Evolutionary conservation across 2,797 vertebrate genomes (phyloP).

Genomic region (Urocyon cinereoargenteus): DNA sequence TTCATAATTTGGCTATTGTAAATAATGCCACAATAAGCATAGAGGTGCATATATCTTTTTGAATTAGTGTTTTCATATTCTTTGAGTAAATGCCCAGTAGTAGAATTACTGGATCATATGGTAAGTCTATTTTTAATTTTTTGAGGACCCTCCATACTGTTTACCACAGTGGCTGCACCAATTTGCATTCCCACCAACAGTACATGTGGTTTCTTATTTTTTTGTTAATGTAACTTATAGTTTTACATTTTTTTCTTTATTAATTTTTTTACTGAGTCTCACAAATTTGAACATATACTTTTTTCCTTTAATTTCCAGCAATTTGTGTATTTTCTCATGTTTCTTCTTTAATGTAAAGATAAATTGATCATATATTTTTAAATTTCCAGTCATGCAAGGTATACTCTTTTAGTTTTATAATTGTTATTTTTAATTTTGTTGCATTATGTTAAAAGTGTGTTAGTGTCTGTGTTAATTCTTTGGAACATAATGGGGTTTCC

Average conservation of each 20-base stretch:
- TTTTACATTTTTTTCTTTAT: background rate
- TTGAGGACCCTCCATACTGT: background rate
- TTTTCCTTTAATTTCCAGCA: slow-evolving; percentile 20
- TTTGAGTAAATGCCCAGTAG: background rate
- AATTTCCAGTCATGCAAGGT: background rate
- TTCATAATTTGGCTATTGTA: background rate
- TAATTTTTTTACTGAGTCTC: background rate
- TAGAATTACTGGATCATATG: background rate
- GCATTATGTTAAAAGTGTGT: background rate
- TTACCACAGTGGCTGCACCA: background rate
- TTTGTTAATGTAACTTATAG: background rate
- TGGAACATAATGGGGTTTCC: background rate
- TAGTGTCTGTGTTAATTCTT: background rate
- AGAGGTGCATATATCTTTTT: background rate
- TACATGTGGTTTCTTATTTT: background rate
- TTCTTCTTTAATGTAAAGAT: background rate
- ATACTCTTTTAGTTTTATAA: background rate
- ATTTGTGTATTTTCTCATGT: background rate
- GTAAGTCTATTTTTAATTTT: background rate
- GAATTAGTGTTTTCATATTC: background rate
- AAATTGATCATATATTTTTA: background rate
- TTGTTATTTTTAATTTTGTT: background rate
- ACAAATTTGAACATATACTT: background rate
- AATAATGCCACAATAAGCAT: background rate
- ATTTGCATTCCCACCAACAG: background rate